These are phyloP conservation scores for Epinotia demarniana DNA, from an alignment of 2,888 invertebrate genomes.

Conservation along the genomic window DNA sequence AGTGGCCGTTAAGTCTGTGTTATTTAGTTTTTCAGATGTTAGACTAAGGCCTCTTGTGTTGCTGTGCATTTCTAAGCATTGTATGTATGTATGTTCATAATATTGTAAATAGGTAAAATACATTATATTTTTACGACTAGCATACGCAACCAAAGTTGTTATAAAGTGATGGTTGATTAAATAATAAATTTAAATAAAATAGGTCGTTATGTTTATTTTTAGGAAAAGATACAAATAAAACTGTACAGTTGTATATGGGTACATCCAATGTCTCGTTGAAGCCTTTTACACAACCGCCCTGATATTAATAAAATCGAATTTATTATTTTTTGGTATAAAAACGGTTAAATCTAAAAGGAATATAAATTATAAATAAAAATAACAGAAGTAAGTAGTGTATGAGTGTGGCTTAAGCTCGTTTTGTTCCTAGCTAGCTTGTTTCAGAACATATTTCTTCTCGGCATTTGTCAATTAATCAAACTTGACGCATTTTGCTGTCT, in stretches of 20 bases:
- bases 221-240: constrained; percentile 71
- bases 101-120: constrained; percentile 83
- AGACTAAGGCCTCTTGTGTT: constrained; percentile 80
- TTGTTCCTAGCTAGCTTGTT: constrained; percentile 79
- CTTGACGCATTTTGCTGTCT: constrained; percentile 64
- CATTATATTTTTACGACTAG: constrained; percentile 85
- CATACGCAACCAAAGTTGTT: constrained; percentile 86
- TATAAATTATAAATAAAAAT: constrained; percentile 55
- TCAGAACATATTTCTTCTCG: constrained; percentile 66
- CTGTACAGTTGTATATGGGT: constrained; percentile 70
- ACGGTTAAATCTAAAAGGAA: constrained; percentile 54
- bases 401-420: constrained; percentile 67
- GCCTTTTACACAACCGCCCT: constrained; percentile 80
- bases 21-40: constrained; percentile 80
- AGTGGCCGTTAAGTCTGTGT: constrained; percentile 80
- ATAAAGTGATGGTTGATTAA: constrained; percentile 85
- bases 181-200: constrained; percentile 81
- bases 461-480: constrained; percentile 79
- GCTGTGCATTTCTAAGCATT: constrained; percentile 85
- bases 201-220: constrained; percentile 82
- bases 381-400: constrained; percentile 59
- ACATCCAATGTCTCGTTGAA: constrained; percentile 73
- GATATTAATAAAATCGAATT: constrained; percentile 80
- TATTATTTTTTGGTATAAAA: constrained; percentile 75
- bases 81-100: constrained; percentile 85